phyloP scores from a whole-genome alignment of 2,113 vertebrate species.

The Ctenodactylus gundi region DNA sequence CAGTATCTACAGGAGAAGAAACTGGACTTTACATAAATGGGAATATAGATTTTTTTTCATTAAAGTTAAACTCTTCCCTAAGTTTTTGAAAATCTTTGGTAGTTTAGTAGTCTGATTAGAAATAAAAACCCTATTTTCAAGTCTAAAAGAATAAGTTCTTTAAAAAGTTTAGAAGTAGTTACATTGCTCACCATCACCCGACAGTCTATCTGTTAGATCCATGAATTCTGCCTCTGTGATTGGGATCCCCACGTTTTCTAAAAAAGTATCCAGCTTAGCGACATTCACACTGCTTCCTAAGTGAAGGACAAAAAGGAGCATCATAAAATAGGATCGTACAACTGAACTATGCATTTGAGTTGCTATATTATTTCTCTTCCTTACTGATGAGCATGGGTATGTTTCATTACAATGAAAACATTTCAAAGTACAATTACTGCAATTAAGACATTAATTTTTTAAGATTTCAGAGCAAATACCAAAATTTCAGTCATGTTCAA shows the following conservation, averaged over 20 bases:
- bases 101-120: background rate
- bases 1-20: background rate
- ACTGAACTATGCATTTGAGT: background rate
- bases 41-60: background rate
- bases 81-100: background rate
- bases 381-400: background rate
- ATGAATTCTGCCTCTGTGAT: conserved; percentile 45
- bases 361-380: background rate
- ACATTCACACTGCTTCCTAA: conserved; percentile 21
- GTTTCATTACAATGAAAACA: background rate
- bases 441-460: background rate
- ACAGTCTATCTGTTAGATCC: conserved; percentile 35
- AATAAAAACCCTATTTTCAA: background rate
- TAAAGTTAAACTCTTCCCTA: background rate
- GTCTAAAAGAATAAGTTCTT: background rate
- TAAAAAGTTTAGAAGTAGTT: background rate
- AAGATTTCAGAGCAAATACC: background rate
- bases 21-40: background rate
- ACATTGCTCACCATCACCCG: background rate
- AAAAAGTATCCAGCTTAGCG: conserved; percentile 28
- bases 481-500: background rate
- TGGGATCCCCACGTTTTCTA: conserved; percentile 12
- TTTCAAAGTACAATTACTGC: background rate
- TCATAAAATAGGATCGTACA: background rate
- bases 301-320: background rate